Evolutionary conservation across 2,888 invertebrate species (phyloP).

Genomic region (Heterodera filipjevi): DNA sequence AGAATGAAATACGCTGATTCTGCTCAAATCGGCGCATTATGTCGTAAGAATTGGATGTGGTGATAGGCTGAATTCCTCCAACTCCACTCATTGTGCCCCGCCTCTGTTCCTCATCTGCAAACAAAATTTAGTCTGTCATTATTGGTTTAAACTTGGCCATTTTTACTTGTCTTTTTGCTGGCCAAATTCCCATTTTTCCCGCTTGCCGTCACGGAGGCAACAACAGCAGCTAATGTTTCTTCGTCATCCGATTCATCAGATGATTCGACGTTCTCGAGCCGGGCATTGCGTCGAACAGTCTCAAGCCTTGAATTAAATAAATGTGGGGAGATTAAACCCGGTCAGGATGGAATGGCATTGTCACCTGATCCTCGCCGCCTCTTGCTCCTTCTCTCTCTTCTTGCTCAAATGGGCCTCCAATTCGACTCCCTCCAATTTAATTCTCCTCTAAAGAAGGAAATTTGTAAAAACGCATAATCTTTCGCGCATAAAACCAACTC

Average conservation of each 20-base stretch:
- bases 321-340: background rate
- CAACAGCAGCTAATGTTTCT: constrained; percentile 55
- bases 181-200: constrained; percentile 29
- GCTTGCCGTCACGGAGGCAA: constrained; percentile 64
- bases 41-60: constrained; percentile 35
- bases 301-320: constrained; percentile 48
- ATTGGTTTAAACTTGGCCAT: background rate
- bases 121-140: background rate
- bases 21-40: constrained; percentile 43
- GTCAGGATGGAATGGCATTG: background rate
- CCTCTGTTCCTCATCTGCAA: constrained; percentile 21
- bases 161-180: background rate
- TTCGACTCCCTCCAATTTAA: constrained; percentile 71
- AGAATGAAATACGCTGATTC: constrained; percentile 72
- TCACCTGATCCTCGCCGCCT: constrained; percentile 56
- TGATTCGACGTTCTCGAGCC: constrained; percentile 49
- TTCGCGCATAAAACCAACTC: background rate
- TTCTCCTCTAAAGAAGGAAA: constrained; percentile 63
- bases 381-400: constrained; percentile 67
- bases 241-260: too few relatives aligned
- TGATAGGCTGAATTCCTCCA: background rate
- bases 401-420: constrained; percentile 70
- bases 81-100: background rate
- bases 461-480: background rate
- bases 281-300: constrained; percentile 45